phyloP scores from a whole-genome alignment of 2,113 vertebrate species.

The Uria lomvia region DNA sequence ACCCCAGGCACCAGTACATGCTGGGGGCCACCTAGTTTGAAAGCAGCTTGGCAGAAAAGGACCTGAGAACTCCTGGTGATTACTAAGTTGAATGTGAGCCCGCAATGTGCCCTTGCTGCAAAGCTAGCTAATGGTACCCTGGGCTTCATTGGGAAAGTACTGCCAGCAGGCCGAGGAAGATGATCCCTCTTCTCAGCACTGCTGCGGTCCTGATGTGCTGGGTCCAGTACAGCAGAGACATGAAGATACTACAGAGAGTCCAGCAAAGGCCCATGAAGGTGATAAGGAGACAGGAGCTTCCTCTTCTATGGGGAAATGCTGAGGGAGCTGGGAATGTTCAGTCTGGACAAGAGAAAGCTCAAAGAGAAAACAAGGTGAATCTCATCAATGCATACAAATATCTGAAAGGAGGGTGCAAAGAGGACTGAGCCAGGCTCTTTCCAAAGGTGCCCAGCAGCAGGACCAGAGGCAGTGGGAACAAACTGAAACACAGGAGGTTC shows the following conservation, averaged over 20 bases:
- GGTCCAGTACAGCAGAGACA: neutral
- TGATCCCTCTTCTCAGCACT: neutral
- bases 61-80: neutral
- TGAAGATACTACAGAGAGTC: neutral
- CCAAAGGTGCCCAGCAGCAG: neutral
- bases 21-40: neutral
- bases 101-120: neutral
- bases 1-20: neutral
- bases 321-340: neutral
- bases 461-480: neutral
- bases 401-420: neutral
- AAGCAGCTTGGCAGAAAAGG: neutral
- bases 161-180: neutral
- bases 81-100: neutral
- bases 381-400: neutral
- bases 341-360: neutral
- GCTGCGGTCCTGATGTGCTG: neutral
- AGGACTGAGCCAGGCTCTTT: neutral
- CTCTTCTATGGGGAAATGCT: neutral
- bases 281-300: neutral
- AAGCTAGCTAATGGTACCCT: neutral
- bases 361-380: too few species aligned
- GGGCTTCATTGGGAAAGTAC: neutral
- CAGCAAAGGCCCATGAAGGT: neutral
- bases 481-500: neutral